phyloP scores from a whole-genome alignment of 2,888 invertebrate species.

The Lymantria dispar region DNA sequence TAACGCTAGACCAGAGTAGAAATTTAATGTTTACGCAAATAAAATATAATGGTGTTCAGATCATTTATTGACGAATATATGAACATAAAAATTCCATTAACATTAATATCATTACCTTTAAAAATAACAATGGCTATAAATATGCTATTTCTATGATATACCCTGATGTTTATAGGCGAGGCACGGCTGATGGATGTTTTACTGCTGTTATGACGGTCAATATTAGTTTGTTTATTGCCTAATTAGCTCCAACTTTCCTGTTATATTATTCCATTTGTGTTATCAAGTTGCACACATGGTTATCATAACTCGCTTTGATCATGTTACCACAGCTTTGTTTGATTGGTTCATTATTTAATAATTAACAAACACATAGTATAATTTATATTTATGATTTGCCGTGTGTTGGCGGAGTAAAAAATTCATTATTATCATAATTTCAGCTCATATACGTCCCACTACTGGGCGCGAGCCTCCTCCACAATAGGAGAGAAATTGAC shows the following conservation, averaged over 20 bases:
- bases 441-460: too few species aligned
- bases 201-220: conserved; percentile 45
- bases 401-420: too few species aligned
- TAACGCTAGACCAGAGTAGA: conserved; percentile 1
- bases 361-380: too few species aligned
- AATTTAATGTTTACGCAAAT: conserved; percentile 10
- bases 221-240: conserved; percentile 45
- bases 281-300: conserved; percentile 8
- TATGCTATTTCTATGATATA: conserved; percentile 46
- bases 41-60: conserved; percentile 19
- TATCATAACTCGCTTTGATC: conserved; percentile 17
- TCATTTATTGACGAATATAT: conserved; percentile 36
- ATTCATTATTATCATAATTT: too few species aligned
- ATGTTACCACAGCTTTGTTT: conserved; percentile 19
- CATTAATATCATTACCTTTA: conserved; percentile 41
- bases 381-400: too few species aligned
- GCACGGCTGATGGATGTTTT: conserved; percentile 52
- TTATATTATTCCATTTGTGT: conserved; percentile 20
- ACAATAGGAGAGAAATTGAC: too few species aligned
- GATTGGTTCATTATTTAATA: not conserved
- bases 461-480: too few species aligned
- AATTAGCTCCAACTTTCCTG: conserved; percentile 44
- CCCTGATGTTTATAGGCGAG: conserved; percentile 46
- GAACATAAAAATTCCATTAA: conserved; percentile 51
- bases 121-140: conserved; percentile 47